These are phyloP conservation scores for Caenorhabditis becei DNA, from an alignment of 2,888 invertebrate genomes.

Conservation along the genomic window DNA sequence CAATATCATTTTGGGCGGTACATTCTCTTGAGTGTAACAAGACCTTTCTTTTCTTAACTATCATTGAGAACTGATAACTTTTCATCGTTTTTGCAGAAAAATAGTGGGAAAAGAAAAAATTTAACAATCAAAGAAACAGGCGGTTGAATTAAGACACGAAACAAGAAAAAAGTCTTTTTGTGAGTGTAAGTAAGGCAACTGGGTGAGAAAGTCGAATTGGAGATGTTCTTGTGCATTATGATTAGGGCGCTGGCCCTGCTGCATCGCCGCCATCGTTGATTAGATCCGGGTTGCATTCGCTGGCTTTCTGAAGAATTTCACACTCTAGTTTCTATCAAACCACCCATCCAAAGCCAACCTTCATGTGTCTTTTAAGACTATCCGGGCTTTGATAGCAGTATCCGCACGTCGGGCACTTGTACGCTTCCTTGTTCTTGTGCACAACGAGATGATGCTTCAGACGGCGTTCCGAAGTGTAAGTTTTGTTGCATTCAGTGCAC, in stretches of 20 bases:
- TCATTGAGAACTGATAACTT: no score
- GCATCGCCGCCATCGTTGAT: not conserved
- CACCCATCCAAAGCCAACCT: constrained; percentile 7
- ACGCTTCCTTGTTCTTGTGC: constrained; percentile 51
- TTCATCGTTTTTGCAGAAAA: not conserved
- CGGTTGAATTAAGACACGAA: not conserved
- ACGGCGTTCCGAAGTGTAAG: constrained; percentile 49
- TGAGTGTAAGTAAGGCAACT: constrained; percentile 1
- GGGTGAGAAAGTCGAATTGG: not conserved
- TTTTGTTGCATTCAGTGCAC: constrained; percentile 42
- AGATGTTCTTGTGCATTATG: no score
- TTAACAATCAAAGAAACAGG: not conserved
- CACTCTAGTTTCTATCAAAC: not conserved
- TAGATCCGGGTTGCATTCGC: constrained; percentile 10
- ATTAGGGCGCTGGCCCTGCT: not conserved
- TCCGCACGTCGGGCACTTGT: constrained; percentile 50
- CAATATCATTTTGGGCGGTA: no score
- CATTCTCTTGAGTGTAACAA: no score
- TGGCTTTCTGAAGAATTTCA: constrained; percentile 9
- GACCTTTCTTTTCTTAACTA: no score
- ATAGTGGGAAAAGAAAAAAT: not conserved
- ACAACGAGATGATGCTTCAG: constrained; percentile 48
- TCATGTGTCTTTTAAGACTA: constrained; percentile 53
- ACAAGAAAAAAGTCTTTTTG: no score
- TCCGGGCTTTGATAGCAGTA: constrained; percentile 61